These are phyloP conservation scores for Trematomus bernacchii DNA, from an alignment of 2,797 vertebrate species.

Conservation along the genomic window DNA sequence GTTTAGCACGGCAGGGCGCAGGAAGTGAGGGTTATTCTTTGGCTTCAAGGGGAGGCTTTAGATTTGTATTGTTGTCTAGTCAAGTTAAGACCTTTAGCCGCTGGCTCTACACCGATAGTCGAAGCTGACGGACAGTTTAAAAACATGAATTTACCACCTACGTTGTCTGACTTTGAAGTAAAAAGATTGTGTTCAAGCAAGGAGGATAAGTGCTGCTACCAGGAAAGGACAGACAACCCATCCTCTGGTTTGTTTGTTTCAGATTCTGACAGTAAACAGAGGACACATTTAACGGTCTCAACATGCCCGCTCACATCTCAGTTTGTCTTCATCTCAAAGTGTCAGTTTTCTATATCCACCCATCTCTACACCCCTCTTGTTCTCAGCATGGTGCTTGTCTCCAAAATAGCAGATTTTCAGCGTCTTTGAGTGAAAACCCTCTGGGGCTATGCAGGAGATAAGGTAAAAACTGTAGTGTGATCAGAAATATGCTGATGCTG, in stretches of 20 bases:
- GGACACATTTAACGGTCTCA: slow-evolving; percentile 49
- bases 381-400: slow-evolving; percentile 54
- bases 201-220: slow-evolving; percentile 8
- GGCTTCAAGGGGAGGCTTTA: neutral
- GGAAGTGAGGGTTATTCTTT: neutral
- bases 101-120: slow-evolving; percentile 5
- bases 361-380: slow-evolving; percentile 42
- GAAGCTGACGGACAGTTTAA: slow-evolving; percentile 25
- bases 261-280: slow-evolving; percentile 44
- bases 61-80: slow-evolving; percentile 11
- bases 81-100: slow-evolving; percentile 9
- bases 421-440: slow-evolving; percentile 48
- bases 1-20: slow-evolving; percentile 15
- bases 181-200: slow-evolving; percentile 43
- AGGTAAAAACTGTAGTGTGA: slow-evolving; percentile 47
- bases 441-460: slow-evolving; percentile 40
- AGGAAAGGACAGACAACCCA: slow-evolving; percentile 34
- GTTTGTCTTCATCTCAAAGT: slow-evolving; percentile 36
- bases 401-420: slow-evolving; percentile 55
- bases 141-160: slow-evolving; percentile 20
- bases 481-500: slow-evolving; percentile 13
- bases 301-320: slow-evolving; percentile 50
- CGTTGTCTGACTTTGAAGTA: neutral
- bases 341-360: slow-evolving; percentile 27
- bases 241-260: slow-evolving; percentile 36